These are phyloP conservation scores for Alligator sinensis DNA, from an alignment of 2,113 vertebrate species.

Conservation along the genomic window DNA sequence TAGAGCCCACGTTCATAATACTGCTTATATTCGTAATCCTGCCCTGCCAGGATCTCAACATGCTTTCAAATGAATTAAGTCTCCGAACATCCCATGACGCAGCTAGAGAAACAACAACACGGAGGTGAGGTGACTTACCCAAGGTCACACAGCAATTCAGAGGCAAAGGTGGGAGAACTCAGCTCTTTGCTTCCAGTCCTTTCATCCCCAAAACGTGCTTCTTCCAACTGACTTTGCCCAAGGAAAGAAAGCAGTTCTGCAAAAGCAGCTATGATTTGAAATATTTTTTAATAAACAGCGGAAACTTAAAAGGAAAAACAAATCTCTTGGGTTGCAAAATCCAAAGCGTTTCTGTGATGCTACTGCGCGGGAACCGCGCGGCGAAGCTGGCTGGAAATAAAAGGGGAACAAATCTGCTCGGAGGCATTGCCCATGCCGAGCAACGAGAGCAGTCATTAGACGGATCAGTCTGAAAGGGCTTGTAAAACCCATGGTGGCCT, in stretches of 20 bases:
- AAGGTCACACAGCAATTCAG: rapidly evolving
- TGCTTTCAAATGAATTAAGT: neutral
- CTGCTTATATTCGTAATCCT: neutral
- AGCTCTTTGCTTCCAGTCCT: neutral
- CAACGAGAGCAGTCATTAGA: neutral
- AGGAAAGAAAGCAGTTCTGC: neutral
- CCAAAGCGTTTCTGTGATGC: neutral
- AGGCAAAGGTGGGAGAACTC: rapidly evolving
- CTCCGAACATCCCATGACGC: rapidly evolving
- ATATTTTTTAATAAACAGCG: neutral
- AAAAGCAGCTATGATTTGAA: neutral
- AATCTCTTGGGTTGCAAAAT: neutral
- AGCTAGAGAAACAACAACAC: rapidly evolving
- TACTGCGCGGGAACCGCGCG: neutral
- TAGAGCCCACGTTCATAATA: rapidly evolving
- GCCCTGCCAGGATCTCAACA: rapidly evolving
- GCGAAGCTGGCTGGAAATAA: neutral
- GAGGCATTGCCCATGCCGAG: neutral
- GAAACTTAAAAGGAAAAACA: neutral
- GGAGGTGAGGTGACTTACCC: rapidly evolving
- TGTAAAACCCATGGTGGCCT: neutral
- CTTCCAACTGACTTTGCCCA: neutral
- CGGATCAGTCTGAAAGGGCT: neutral
- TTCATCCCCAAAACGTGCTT: neutral
- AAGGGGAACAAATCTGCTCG: neutral